These are phyloP conservation scores for Cistogaster globosa DNA, from an alignment of 2,888 invertebrate species.

Conservation along the genomic window DNA sequence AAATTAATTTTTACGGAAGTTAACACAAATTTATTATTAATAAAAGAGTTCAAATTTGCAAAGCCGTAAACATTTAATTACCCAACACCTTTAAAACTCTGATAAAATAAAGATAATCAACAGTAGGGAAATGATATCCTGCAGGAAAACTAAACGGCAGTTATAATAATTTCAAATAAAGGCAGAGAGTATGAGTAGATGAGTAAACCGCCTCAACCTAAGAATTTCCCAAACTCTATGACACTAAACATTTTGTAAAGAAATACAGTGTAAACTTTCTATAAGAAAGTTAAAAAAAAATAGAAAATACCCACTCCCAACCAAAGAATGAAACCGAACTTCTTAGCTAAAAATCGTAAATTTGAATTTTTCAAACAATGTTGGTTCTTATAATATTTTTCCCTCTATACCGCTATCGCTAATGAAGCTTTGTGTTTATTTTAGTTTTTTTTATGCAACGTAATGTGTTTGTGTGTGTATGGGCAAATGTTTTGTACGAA, in stretches of 20 bases:
- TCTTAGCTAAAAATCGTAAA: conserved; percentile 66
- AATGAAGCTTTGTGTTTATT: conserved; percentile 58
- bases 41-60: background rate
- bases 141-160: conserved; percentile 60
- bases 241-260: conserved; percentile 66
- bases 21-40: too few relatives aligned
- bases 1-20: too few relatives aligned
- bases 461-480: background rate
- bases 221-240: conserved; percentile 38
- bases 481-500: conserved; percentile 7
- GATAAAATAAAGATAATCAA: conserved; percentile 53
- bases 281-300: conserved; percentile 52
- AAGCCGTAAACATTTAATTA: conserved; percentile 16
- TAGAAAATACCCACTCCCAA: conserved; percentile 34
- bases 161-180: conserved; percentile 68
- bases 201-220: conserved; percentile 20
- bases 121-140: conserved; percentile 51
- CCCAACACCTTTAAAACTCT: conserved; percentile 57
- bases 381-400: conserved; percentile 33
- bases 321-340: conserved; percentile 18
- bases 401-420: conserved; percentile 30
- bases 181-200: conserved; percentile 42
- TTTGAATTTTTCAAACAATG: conserved; percentile 69
- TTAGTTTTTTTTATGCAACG: conserved; percentile 24
- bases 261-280: conserved; percentile 60